phyloP scores from a whole-genome alignment of 2,797 vertebrate genomes.

The Smutsia temminckii region DNA sequence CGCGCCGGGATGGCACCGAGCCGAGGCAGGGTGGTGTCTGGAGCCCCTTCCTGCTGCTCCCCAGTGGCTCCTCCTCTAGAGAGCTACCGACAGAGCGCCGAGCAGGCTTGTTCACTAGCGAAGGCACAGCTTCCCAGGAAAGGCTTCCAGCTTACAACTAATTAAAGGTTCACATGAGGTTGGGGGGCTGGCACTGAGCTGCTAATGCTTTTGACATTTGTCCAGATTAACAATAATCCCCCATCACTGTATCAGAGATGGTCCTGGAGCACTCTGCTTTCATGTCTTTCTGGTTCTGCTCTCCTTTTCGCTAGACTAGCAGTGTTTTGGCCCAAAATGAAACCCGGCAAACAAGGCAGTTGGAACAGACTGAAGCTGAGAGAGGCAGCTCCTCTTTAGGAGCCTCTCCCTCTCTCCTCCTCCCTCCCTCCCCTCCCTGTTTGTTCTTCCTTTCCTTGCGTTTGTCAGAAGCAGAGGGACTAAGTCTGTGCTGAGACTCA shows the following conservation, averaged over 20 bases:
- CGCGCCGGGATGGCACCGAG: fast-evolving
- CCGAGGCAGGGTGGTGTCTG: fast-evolving
- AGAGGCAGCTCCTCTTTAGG: not conserved
- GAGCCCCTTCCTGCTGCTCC: not conserved
- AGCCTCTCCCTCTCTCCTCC: not conserved
- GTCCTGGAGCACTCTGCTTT: not conserved
- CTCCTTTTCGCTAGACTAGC: slow-evolving; percentile 5
- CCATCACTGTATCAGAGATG: not conserved
- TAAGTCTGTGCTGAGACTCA: fast-evolving
- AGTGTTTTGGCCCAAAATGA: not conserved
- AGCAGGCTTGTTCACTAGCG: fast-evolving
- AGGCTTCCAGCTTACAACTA: not conserved
- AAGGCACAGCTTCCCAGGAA: not conserved
- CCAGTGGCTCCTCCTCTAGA: not conserved
- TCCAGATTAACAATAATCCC: slow-evolving; percentile 57
- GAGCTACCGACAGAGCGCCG: too few relatives aligned
- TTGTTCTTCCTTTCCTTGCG: not conserved
- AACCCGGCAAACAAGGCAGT: not conserved
- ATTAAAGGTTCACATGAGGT: slow-evolving; percentile 15
- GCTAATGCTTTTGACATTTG: slow-evolving; percentile 54
- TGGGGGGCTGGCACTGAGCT: not conserved
- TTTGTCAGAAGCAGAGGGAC: not conserved
- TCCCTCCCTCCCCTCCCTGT: not conserved
- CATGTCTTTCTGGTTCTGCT: not conserved
- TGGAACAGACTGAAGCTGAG: not conserved